Base-by-base conservation (phyloP, 2,113 vertebrate species). In the Spheniscus mendiculus region DNA sequence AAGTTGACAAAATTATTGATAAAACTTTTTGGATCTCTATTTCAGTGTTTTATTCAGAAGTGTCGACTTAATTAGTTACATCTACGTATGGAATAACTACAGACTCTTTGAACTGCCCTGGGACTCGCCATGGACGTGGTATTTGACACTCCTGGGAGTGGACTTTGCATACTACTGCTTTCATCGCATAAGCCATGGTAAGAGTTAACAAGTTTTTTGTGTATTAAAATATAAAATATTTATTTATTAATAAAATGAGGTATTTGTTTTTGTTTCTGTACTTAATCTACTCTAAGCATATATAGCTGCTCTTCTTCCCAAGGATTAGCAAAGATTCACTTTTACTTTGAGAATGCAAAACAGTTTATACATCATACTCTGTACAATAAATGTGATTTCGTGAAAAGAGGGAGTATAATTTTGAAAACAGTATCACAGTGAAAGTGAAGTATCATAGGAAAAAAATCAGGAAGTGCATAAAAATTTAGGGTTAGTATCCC, bases 91-190 rank as follows among this genome's bases (percentile, higher is more conserved):
- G 99, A 98, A 99, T 83, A 98, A 98, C 89, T 99, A 98, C 92
- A 98, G 95, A 52, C 66, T 99, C 42, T 30, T 98, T 67, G 98
- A 98, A 93, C 98, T 99, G 63, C 99, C 99, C 27, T 99, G 99
- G 99, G 98, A 99, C 97, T 99, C 99, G 0, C 95, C 98, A 34
- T 99, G 99, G 99, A 99, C 99, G 0, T 99, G 99, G 99, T 99
- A 99, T 98, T 92, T 99, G 92, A 98, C 98, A 1, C 98, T 99
- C 71, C 74, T 99, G 77, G 99, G 98, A 52, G 99, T 99, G 87
- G 99, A 99, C 96, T 98, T 99, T 40, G 97, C 97, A 77, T 99
- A 99, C 94, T 99, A 99, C 96, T 99, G 99, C 98, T 98, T 99
- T 87, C 99, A 99, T 96, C 98, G 99, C 70, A 97, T 98, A 42